Evolutionary conservation across 2,113 vertebrate species (phyloP).

Genomic region (Ictalurus furcatus): DNA sequence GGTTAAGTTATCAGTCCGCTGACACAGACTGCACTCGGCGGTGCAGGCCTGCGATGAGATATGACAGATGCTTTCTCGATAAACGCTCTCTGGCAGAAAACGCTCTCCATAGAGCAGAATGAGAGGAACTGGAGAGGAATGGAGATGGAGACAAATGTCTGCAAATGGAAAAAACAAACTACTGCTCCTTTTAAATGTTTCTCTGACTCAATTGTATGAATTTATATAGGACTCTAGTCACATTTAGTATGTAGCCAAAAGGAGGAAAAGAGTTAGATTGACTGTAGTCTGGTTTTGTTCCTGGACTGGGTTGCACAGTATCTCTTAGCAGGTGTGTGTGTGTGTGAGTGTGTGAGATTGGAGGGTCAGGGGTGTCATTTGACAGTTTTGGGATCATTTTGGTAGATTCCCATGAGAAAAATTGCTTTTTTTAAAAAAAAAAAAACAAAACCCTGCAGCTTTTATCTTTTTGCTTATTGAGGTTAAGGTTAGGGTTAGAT

Average conservation of each 20-base stretch:
- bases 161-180: conserved; percentile 52
- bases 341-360: conserved; percentile 1
- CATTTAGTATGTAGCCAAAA: conserved; percentile 1
- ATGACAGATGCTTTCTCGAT: conserved; percentile 72
- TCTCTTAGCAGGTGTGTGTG: conserved; percentile 12
- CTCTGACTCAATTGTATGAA: neutral
- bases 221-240: neutral
- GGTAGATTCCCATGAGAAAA: neutral
- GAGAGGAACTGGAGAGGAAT: conserved; percentile 37
- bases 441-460: neutral
- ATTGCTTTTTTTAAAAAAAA: neutral
- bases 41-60: conserved; percentile 62
- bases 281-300: neutral
- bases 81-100: conserved; percentile 56
- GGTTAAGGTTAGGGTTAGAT: neutral
- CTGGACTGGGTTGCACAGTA: neutral
- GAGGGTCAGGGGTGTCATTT: neutral
- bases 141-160: conserved; percentile 43
- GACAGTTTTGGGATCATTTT: neutral
- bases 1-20: conserved; percentile 65
- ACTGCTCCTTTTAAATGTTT: conserved; percentile 6
- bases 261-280: neutral
- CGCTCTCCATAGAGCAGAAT: conserved; percentile 25
- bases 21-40: conserved; percentile 58
- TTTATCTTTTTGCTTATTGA: neutral